Conservation (phyloP, 2,113 vertebrate species). For the Coptodon rendalli region DNA sequence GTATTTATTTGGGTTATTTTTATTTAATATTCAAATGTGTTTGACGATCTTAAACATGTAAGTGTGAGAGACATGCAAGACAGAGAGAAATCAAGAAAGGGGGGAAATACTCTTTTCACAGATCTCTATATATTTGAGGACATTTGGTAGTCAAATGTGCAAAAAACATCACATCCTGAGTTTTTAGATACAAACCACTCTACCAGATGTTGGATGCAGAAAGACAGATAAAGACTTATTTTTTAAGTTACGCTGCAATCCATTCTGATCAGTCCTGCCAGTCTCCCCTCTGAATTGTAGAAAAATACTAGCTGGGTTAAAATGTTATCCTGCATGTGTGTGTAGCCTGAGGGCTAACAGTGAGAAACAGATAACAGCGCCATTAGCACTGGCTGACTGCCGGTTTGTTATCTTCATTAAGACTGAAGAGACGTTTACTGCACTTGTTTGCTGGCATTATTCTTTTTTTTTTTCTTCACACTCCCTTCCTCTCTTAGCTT, state of each 20-base stretch:
- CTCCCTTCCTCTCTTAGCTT: neutral
- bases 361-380: constrained; percentile 25
- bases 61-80: neutral
- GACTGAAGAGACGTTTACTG: neutral
- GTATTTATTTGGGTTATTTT: neutral
- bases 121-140: neutral
- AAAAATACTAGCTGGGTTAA: neutral
- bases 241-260: neutral
- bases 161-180: neutral
- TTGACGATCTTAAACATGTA: neutral
- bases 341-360: constrained; percentile 27
- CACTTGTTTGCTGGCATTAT: constrained; percentile 1
- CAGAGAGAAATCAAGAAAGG: neutral
- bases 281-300: neutral
- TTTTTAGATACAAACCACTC: neutral
- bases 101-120: neutral
- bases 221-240: neutral
- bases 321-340: neutral
- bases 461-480: neutral
- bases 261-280: neutral
- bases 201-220: neutral
- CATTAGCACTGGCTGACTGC: neutral
- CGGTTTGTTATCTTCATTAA: constrained; percentile 19
- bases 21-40: neutral
- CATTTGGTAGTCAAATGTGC: neutral